These are phyloP conservation scores for Cryptocephalus primarius DNA, from an alignment of 2,888 invertebrate genomes.

Conservation along the genomic window DNA sequence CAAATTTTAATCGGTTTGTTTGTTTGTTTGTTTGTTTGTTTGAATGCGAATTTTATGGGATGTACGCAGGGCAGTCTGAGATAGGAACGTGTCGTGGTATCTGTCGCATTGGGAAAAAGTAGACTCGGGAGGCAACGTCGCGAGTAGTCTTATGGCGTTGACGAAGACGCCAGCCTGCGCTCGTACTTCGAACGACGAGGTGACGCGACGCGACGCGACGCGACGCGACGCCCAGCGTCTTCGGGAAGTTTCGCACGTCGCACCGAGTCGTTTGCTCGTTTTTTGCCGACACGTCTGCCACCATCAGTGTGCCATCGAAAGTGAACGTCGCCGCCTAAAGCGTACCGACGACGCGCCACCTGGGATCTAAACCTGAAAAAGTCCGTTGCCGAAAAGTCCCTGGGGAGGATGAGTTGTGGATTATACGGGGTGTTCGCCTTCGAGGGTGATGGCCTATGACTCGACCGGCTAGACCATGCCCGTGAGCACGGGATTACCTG, in stretches of 20 bases:
- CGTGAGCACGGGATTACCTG: constrained; percentile 51
- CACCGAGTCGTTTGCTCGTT: neutral
- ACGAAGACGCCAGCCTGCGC: too few relatives aligned
- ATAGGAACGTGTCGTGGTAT: too few relatives aligned
- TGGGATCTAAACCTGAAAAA: constrained; percentile 1
- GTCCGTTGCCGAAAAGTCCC: constrained; percentile 2
- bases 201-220: neutral
- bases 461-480: constrained; percentile 41
- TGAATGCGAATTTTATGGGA: too few relatives aligned
- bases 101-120: too few relatives aligned
- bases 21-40: too few relatives aligned
- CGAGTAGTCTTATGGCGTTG: too few relatives aligned
- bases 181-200: too few relatives aligned
- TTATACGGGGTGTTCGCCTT: neutral
- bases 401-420: constrained; percentile 1
- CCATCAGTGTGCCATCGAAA: constrained; percentile 20
- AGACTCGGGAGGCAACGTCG: too few relatives aligned
- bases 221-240: constrained; percentile 6
- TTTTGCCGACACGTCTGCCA: neutral
- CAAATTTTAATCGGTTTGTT: too few relatives aligned
- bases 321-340: constrained; percentile 11
- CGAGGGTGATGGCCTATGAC: constrained; percentile 5
- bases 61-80: too few relatives aligned
- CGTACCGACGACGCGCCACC: constrained; percentile 4
- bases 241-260: constrained; percentile 1